phyloP scores from a whole-genome alignment of 2,888 invertebrate genomes.

The Agonopterix heracliana region DNA sequence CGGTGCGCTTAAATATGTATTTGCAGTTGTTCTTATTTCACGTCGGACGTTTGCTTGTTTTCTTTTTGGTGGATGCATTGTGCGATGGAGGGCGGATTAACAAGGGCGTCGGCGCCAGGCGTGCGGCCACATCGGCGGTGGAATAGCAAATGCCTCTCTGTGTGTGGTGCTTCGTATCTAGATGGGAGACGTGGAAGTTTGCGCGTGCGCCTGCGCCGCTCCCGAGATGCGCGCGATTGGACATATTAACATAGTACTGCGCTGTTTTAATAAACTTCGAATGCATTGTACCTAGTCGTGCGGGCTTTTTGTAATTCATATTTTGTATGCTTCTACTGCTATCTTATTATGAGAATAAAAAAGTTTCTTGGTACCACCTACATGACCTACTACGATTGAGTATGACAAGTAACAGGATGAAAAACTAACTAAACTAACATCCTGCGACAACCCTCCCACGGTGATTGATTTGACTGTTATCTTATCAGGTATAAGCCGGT shows the following conservation, averaged over 20 bases:
- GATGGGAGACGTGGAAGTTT: conserved; percentile 26
- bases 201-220: conserved; percentile 29
- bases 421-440: too few relatives aligned
- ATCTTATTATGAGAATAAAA: not conserved
- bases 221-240: conserved; percentile 47
- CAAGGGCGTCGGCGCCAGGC: conserved; percentile 63
- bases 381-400: not conserved
- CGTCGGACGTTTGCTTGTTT: conserved; percentile 28
- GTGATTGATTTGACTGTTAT: too few relatives aligned
- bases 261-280: conserved; percentile 31
- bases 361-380: not conserved
- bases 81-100: conserved; percentile 66
- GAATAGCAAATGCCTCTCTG: conserved; percentile 57
- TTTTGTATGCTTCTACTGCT: conserved; percentile 17
- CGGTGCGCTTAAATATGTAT: conserved; percentile 40
- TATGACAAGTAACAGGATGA: too few relatives aligned
- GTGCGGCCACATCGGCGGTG: conserved; percentile 35
- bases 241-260: conserved; percentile 41
- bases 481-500: conserved; percentile 10
- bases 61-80: conserved; percentile 47
- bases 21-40: conserved; percentile 38
- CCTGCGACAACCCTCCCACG: too few relatives aligned
- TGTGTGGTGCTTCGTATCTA: conserved; percentile 47
- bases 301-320: conserved; percentile 36
- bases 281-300: conserved; percentile 24